Conservation (phyloP, 2,797 vertebrate species). For the Etheostoma nigrum region DNA sequence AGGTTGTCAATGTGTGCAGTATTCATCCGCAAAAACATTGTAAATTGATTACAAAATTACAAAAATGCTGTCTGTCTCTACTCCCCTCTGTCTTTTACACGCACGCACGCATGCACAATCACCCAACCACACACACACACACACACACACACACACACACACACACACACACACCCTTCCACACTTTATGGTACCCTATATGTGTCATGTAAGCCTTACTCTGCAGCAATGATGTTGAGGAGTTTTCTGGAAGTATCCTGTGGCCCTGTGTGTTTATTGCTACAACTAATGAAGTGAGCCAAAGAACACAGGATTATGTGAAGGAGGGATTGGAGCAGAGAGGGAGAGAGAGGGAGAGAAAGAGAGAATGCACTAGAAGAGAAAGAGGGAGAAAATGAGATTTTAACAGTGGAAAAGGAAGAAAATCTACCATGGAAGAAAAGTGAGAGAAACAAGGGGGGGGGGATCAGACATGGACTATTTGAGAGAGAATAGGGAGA, state of each 20-base stretch:
- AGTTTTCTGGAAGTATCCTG: conserved; percentile 70
- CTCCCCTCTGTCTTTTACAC: neutral
- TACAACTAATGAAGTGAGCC: conserved; percentile 71
- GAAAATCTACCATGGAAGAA: conserved; percentile 34
- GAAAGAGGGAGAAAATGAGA: conserved; percentile 49
- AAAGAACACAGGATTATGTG: conserved; percentile 73
- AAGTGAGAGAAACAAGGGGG: conserved; percentile 37
- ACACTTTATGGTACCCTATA: conserved; percentile 25
- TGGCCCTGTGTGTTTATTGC: conserved; percentile 76
- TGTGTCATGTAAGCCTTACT: conserved; percentile 42
- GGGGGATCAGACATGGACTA: neutral
- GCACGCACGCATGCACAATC: neutral
- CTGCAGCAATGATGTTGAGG: conserved; percentile 55
- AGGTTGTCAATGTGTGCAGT: neutral
- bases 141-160: too few species aligned
- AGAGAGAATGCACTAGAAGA: conserved; percentile 9
- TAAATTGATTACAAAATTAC: neutral
- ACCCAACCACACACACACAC: too few species aligned
- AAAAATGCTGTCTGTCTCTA: neutral
- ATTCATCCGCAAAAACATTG: neutral
- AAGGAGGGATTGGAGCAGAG: conserved; percentile 51
- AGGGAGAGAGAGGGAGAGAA: neutral
- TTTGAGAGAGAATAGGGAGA: conserved; percentile 11
- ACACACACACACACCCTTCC: neutral
- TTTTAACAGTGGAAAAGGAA: conserved; percentile 65